These are phyloP conservation scores for Oscheius onirici DNA, from an alignment of 2,888 invertebrate genomes.

Conservation along the genomic window DNA sequence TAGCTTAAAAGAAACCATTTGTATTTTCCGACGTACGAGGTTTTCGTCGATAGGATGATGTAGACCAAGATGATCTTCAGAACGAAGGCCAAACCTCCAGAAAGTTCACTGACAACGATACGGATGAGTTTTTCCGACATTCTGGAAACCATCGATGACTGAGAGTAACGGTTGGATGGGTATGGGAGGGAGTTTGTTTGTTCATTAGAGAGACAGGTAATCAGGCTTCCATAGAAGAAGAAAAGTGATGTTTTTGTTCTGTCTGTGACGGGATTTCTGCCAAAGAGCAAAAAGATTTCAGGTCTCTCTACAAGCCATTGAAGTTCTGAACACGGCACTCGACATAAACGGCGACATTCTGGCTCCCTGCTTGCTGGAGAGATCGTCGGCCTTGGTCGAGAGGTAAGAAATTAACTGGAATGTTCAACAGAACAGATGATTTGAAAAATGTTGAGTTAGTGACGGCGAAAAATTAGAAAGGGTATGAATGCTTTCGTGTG, in stretches of 20 bases:
- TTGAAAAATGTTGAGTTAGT: not conserved
- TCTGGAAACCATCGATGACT: too few relatives aligned
- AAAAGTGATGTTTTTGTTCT: not conserved
- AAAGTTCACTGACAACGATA: not conserved
- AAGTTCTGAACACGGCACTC: conserved; percentile 25
- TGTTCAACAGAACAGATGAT: not conserved
- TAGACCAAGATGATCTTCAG: not conserved
- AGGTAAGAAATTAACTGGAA: conserved; percentile 1
- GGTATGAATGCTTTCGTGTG: not conserved
- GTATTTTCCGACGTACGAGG: too few relatives aligned
- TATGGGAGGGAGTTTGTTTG: too few relatives aligned
- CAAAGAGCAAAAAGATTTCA: not conserved
- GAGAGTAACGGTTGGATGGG: too few relatives aligned
- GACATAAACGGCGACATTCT: conserved; percentile 30
- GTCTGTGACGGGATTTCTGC: not conserved
- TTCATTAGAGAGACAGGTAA: not conserved
- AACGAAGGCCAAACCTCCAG: not conserved
- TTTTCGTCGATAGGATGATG: too few relatives aligned
- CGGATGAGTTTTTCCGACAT: too few relatives aligned
- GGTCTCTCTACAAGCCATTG: conserved; percentile 30
- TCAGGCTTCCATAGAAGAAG: not conserved
- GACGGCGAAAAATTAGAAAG: not conserved
- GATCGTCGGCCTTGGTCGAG: conserved; percentile 25
- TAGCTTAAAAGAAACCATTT: too few relatives aligned
- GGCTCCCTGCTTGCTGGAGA: conserved; percentile 27